Percentiles rank a stretch among this genome's conserved stretches.
Evolutionary conservation across 2,797 vertebrate genomes (phyloP).

Genomic region (Hapalemur alaotrensis): DNA sequence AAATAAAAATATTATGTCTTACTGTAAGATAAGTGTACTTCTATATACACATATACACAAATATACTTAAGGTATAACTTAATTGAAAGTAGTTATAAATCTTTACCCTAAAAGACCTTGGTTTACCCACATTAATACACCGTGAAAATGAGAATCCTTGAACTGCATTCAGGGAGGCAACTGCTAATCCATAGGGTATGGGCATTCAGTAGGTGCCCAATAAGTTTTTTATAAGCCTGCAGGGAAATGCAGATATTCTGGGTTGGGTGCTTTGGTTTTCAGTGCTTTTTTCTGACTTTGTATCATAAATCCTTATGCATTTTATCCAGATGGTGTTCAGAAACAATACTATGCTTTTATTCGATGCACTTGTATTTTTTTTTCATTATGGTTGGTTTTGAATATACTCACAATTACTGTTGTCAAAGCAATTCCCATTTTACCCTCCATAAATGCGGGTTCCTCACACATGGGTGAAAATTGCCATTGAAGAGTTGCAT

Average conservation of each 20-base stretch:
- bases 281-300: neutral
- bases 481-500: conserved; percentile 1
- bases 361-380: neutral
- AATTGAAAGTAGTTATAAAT: neutral
- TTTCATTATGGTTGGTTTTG: neutral
- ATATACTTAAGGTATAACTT: neutral
- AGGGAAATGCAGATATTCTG: neutral
- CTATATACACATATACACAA: neutral
- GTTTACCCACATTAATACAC: neutral
- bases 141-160: neutral
- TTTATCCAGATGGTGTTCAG: neutral
- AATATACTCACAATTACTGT: neutral
- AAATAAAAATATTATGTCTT: neutral
- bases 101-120: neutral
- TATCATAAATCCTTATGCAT: neutral
- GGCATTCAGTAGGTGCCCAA: neutral
- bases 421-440: neutral
- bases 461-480: conserved; percentile 20
- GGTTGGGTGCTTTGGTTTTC: neutral
- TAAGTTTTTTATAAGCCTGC: neutral
- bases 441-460: accelerated
- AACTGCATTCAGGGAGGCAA: neutral
- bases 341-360: neutral
- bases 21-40: neutral
- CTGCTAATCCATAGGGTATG: neutral